Evolutionary conservation across 2,888 invertebrate genomes (phyloP), one percentile per base, ranked within the genome.

Genomic region (Dasypogon diadema): DNA sequence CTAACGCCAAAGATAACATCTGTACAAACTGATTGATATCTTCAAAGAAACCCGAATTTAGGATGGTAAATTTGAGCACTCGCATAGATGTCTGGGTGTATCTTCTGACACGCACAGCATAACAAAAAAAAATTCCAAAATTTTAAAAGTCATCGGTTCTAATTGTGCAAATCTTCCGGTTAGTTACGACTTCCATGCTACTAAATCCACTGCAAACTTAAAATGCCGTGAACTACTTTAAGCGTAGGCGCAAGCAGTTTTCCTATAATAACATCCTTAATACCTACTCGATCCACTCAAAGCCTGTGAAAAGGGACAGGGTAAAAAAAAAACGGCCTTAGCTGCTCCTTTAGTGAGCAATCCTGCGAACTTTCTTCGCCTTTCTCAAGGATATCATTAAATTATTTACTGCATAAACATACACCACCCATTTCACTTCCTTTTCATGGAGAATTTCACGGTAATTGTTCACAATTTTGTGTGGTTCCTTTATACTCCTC

Each of bases 371-470:
- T 70, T 70, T 65, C 48, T 65, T 70, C 14, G 10, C 12, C 37
- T 46, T 14, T 24, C 30, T 72, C 22, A 46, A 75, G 75, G 75
- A 75, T 75, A 75, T 75, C 72, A 75, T 75, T 75, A 75, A 75
- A 75, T 75, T 75, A 75, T 75, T 72, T 75, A 58, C 72, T 75
- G 42, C 70, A 72, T 75, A 70, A 75, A 75, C 75, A 72, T 72
- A 58, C 55, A 48, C 70, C 72, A 56, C 58, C 72, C 72, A 72
- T 60, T 48, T 58, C 6, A 21, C 26, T 10, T 65, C 26, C 34
- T 54, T 70, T 70, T 30, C 30, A 18, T 12, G 34, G 12, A 22
- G 48, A 18, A 54, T 54, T 70, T 54, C 54, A 54, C 51, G 70
- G 70, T 30, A 51, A 70, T 70, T 70, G 51, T 70, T 30, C 30